These are phyloP conservation scores for Pelmatolapia mariae DNA, from an alignment of 2,113 vertebrate genomes.

Conservation along the genomic window DNA sequence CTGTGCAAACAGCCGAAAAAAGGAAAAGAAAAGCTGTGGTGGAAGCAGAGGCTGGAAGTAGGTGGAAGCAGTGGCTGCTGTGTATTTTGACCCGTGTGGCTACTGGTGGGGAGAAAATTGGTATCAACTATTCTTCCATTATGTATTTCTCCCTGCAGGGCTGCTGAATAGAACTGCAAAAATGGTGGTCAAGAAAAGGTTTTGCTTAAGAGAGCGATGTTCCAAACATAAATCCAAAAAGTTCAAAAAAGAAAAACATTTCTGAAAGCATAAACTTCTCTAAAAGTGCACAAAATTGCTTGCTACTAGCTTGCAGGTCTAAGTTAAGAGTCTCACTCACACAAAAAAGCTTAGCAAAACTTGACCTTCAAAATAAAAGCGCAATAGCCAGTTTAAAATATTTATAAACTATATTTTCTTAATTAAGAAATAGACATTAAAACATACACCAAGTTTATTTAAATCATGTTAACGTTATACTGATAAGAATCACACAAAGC, in stretches of 20 bases:
- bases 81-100: not conserved
- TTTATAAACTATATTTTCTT: not conserved
- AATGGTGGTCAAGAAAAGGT: not conserved
- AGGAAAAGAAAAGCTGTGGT: not conserved
- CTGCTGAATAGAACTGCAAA: not conserved
- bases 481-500: not conserved
- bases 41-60: not conserved
- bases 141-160: conserved; percentile 6
- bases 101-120: not conserved
- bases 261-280: not conserved
- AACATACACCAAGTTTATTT: not conserved
- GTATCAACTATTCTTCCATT: not conserved
- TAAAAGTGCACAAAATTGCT: not conserved
- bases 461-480: not conserved
- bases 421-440: not conserved
- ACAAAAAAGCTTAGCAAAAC: not conserved
- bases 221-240: not conserved
- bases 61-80: not conserved
- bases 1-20: not conserved
- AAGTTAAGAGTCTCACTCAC: not conserved
- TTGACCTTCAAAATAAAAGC: not conserved
- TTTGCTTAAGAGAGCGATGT: not conserved
- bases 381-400: not conserved
- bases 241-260: not conserved
- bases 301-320: not conserved